Evolutionary conservation across 1,140 invertebrate species (phyloP), one percentile per base, ranked within the genome.

Genomic region (Pseudobourletiella spinata): DNA sequence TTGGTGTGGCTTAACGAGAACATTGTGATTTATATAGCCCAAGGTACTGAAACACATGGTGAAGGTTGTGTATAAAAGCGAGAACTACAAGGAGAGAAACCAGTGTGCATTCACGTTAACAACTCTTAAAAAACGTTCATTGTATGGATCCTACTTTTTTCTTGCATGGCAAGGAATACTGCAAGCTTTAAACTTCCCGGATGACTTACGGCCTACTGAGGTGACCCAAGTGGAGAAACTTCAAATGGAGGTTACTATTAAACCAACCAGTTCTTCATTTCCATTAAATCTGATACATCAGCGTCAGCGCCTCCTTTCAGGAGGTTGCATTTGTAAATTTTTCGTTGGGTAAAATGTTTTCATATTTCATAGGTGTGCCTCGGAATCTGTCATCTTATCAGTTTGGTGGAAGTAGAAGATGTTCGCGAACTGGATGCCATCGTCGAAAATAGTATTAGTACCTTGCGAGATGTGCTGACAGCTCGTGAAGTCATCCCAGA

Each of bases 11-110:
- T 56, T 20, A 8, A 42, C 24, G n/a, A 16, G 16, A 32, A 25
- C 18, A 35, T 32, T 35, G 2, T 30, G 29, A 18, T 50, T 26
- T 6, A 32, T 48, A 15, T 55, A 39, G 2, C 28, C 3, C 30
- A 11, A 51, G 1, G 61, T 57, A 2, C 39, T 66, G 30, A 50
- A 62, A 20, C 43, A 57, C 11, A 46, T 66, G 6, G 30, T 35
- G 0, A 59, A 50, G 16, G 3, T 28, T 28, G 50, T 59, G 48
- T 35, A 28, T 4, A 59, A 56, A 26, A 60, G 65, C 44, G 56
- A 63, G 57, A 66, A 66, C 30, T 66, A 59, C n/a, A 66, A 66
- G 16, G 65, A 66, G 28, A n/a, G 61, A 22, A 50, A 39, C 18
- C 61, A 66, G 8, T 59, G 56, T 43, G 35, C 63, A 0, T 26